Percentiles rank a stretch among this genome's conserved stretches.
phyloP scores from a whole-genome alignment of 1,140 invertebrate species.

The Drosophila saltans region DNA sequence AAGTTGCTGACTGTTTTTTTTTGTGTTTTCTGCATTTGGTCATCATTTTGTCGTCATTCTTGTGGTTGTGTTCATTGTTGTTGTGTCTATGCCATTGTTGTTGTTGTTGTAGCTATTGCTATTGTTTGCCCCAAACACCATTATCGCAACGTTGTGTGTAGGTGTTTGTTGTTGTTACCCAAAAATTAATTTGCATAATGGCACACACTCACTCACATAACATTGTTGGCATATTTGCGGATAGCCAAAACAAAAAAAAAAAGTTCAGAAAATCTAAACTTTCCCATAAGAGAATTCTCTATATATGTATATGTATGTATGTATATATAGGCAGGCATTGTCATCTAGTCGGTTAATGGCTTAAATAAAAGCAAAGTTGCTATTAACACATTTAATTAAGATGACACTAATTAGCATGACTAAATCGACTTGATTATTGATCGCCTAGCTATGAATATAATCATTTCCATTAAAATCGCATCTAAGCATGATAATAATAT shows the following conservation, averaged over 20 bases:
- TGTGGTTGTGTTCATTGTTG: conserved; percentile 46
- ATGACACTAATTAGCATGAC: no score
- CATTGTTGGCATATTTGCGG: conserved; percentile 53
- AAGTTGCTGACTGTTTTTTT: conserved; percentile 69
- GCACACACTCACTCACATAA: conserved; percentile 28
- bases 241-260: conserved; percentile 8
- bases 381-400: no score
- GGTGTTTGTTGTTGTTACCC: conserved; percentile 65
- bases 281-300: not conserved
- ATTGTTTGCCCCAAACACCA: conserved; percentile 61
- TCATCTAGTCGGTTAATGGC: not conserved
- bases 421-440: no score
- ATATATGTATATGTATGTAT: no score
- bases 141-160: conserved; percentile 48
- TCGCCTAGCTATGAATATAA: no score
- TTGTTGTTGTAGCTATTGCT: conserved; percentile 52
- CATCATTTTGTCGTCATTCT: conserved; percentile 77
- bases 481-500: no score
- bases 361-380: not conserved
- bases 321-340: not conserved
- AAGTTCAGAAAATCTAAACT: conserved; percentile 1
- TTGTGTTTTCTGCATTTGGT: conserved; percentile 34
- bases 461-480: no score
- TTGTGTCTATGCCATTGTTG: conserved; percentile 39
- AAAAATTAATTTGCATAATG: conserved; percentile 81